Base-by-base conservation (phyloP, 1,140 invertebrate species). In the Agrypnia vestita region DNA sequence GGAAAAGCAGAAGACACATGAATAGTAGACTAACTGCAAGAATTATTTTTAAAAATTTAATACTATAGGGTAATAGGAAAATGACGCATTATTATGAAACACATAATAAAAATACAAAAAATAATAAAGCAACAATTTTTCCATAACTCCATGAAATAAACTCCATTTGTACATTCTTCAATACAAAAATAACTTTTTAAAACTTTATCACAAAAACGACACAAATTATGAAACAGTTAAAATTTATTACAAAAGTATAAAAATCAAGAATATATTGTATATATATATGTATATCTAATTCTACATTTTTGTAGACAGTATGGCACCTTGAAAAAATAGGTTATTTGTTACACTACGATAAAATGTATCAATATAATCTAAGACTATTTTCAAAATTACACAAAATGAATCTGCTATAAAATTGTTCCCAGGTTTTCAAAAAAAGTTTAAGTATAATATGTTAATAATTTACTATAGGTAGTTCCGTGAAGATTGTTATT, bases 301-400 rank as follows among this genome's bases (percentile, higher is more conserved):
- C 47, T 71, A 71, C 47, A 71, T 19, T 19, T 49, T 49, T 47
- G 46, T 49, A 71, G 44, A 75, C 51, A 61, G n/a, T 78, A 79
- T 82, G 81, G 81, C 81, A 82, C 81, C 49, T 73, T 82, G 77
- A 77, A 82, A 82, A 81, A 79, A 82, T 82, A 82, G 35, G 17
- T 71, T 64, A 10, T 21, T 59, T 67, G 71, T 67, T 25, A 25
- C 56, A 35, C 43, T 17, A 46, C 43, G 21, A 15, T 64, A 64
- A 76, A 76, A 76, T 69, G 17, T 25, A 69, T 69, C 44, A 19
- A 17, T 44, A 67, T 51, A 67, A 44, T 71, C 49, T 53, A 78
- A 76, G 13, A n/a, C 35, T 55, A 59, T 43, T n/a, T 75, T 55
- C 43, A 35, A 55, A 61, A 15, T 47, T 25, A 61, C 59, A 55